Base-by-base conservation (phyloP, 2,888 invertebrate species). In the Apeira syringaria region DNA sequence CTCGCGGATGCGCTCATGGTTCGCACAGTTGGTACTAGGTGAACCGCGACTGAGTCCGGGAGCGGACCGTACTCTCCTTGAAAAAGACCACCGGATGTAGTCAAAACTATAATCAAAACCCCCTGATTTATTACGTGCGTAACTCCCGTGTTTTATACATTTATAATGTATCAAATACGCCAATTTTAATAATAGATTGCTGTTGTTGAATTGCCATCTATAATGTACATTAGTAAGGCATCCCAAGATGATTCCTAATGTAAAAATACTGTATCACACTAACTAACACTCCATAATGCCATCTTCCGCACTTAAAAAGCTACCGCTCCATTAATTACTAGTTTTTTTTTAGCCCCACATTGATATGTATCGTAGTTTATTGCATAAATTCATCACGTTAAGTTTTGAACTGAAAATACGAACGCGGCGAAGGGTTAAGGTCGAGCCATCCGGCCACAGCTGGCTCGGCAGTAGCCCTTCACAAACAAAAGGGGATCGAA, bases 331-430 rank as follows among this genome's bases (percentile, higher is more conserved):
- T 60, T 70, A 77, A 74, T 66, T 68, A 65, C 63, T 66, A 63
- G 56, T 17, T 68, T 71, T 74, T 72, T 70, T 70, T 42, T 69
- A 88, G 87, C 86, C 80, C 80, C 78, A 84, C 74, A 72, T 87
- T 89, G 88, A 89, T 89, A 89, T 88, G 88, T 89, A 84, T 89
- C 86, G 86, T 84, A 80, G 68, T 80, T 81, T 81, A 80, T 79
- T 81, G 77, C 81, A 80, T 77, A 83, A 80, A 82, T 84, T 81
- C 80, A 80, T 80, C 71, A 83, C 78, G 62, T 82, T 52, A 42
- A 66, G 62, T 69, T 70, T 58, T 36, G 69, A 57, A 80, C 65
- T 32, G 47, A 76, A 70, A 51, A 56, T 61, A 70, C 54, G 50
- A 61, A 61, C 42, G 18, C 9, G 45, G 56, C 58, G 80, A 84